Base-by-base conservation (phyloP, 2,113 vertebrate species). In the Athene cunicularia region DNA sequence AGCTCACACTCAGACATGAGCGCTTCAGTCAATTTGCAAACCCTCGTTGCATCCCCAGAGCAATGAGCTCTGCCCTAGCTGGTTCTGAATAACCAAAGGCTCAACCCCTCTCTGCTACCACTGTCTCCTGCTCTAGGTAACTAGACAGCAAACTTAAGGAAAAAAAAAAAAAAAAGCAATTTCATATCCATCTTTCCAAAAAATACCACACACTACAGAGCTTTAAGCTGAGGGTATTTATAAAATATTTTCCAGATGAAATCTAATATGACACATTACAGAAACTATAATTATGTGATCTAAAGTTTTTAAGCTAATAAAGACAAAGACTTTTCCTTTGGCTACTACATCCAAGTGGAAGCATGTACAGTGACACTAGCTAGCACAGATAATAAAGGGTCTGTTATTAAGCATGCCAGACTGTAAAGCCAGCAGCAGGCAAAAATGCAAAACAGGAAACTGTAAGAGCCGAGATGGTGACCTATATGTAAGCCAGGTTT, bases 381-480 rank as follows among this genome's bases (percentile, higher is more conserved):
- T 56, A 92, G 88, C 49, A 64, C 11, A 28, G 45, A 73, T 80
- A 97, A 95, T 87, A 83, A 96, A 95, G 70, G 80, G 59, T 41
- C 77, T 84, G n/a, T 82, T 94, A 94, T 58, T 88, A 97, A 96
- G 79, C 72, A 92, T 28, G 67, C 39, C 56, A 82, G 59, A 80
- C 71, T 93, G 84, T 71, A 96, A 84, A 89, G 75, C 73, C 79
- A 91, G 77, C 55, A 88, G 62, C 0, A 0, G 56, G 52, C 85
- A 91, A 67, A 92, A 94, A 77, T 26, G 85, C 58, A 90, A 49
- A 97, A 76, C 74, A 80, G 90, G 79, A 96, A 97, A 84, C 62
- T 33, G 6, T 23, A 41, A 55, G 1, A 77, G 71, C 73, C 0
- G 3, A 74, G 77, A 83, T 2, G 47, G 74, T 75, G 86, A 77